Conservation (phyloP, 2,113 vertebrate genomes). For the Echinops telfairi region DNA sequence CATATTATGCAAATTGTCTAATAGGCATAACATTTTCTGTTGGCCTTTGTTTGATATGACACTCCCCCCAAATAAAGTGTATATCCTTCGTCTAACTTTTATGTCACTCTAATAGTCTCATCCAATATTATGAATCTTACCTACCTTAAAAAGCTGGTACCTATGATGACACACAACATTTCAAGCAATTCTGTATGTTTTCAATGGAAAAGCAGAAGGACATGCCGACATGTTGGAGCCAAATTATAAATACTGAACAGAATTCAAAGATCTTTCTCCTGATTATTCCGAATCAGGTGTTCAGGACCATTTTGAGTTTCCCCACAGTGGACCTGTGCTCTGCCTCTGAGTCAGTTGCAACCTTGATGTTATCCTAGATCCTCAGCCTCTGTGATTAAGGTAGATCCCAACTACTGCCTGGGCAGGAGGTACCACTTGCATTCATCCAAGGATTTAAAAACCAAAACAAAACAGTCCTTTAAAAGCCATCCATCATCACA, state of each 20-base stretch:
- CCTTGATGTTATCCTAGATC: not conserved
- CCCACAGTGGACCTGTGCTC: not conserved
- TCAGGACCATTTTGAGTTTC: not conserved
- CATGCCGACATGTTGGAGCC: not conserved
- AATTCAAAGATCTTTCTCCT: not conserved
- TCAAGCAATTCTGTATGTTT: not conserved
- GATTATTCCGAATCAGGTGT: not conserved
- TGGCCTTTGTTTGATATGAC: not conserved
- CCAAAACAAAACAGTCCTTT: not conserved
- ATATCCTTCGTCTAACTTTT: not conserved
- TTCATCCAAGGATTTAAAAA: not conserved
- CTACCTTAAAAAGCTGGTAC: not conserved
- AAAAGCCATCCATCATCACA: constrained; percentile 22
- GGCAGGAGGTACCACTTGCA: not conserved
- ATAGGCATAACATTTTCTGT: not conserved
- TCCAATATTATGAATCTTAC: not conserved
- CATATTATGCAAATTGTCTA: not conserved
- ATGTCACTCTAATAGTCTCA: not conserved
- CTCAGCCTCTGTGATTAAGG: not conserved
- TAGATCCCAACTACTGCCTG: not conserved
- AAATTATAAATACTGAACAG: not conserved
- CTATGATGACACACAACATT: not conserved
- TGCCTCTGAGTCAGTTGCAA: not conserved
- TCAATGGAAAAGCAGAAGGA: not conserved
- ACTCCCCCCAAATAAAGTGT: not conserved